Evolutionary conservation across 92 coral and sea anemone species (phyloP), one percentile per base, ranked within the genome.

Genomic region (Umimayanthus chanpuru): DNA sequence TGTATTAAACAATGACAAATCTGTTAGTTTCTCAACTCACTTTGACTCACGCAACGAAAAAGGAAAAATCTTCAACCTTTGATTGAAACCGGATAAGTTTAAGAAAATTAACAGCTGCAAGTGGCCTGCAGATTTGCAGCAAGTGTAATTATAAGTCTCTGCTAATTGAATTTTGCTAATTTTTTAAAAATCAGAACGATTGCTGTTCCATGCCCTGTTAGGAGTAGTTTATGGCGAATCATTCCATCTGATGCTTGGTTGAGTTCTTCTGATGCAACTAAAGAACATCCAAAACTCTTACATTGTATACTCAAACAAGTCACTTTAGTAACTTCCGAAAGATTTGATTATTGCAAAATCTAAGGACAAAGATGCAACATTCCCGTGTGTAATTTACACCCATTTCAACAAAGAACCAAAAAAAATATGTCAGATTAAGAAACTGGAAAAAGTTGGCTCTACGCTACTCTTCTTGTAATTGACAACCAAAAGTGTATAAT

Each of bases 11-110:
- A 80, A 80, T 16, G 26, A 1, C 44, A 80, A 80, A 80, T 80
- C 84, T 56, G 84, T 56, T 80, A 78, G 82, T 28, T 49, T 32
- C n/a, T 79, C 50, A 28, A 43, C 80, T 76, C 29, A 9, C 16
- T 76, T 78, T 78, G 47, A 30, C 84, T 80, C 71, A 80, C 70
- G 84, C 71, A n/a, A 56, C 25, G 87, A 70, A 44, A 28, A 20
- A 28, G 41, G 67, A 7, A 44, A 43, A 43, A 65, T n/a, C 11
- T 40, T 64, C 76, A 83, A 36, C 67, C 25, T 83, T 83, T 83
- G 87, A 83, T 83, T 83, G 78, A 44, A 67, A 32, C 78, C 65
- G 61, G 49, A 68, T 15, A 49, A 43, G 25, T 68, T 32, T 36
- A 15, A 21, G n/a, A 29, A 36, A 32, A n/a, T 75, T 40, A 75